phyloP scores from a whole-genome alignment of 2,113 vertebrate species.

The Carassius carassius region DNA sequence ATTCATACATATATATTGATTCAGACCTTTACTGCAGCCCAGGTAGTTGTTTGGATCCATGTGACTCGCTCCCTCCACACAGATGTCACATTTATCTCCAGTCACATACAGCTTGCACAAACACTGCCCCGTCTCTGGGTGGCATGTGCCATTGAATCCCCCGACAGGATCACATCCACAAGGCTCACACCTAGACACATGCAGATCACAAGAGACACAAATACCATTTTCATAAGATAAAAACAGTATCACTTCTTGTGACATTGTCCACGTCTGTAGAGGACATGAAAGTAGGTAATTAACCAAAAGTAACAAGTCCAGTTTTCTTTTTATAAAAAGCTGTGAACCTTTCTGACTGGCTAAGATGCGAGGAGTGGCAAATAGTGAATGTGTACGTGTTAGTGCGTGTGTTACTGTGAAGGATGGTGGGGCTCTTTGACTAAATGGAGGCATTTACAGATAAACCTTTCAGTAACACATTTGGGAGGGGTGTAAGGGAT shows the following conservation, averaged over 20 bases:
- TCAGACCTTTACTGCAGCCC: slow-evolving; percentile 90
- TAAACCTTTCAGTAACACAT: slow-evolving; percentile 40
- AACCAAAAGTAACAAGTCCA: slow-evolving; percentile 43
- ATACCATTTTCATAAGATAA: slow-evolving; percentile 20
- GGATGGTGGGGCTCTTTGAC: slow-evolving; percentile 44
- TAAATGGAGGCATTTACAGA: slow-evolving; percentile 53
- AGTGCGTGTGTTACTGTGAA: neutral
- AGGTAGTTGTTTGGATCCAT: slow-evolving; percentile 81
- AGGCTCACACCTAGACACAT: slow-evolving; percentile 81
- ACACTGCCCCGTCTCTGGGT: slow-evolving; percentile 84
- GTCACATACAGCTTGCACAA: slow-evolving; percentile 87
- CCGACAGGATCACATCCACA: slow-evolving; percentile 86
- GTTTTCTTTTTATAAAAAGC: slow-evolving; percentile 37
- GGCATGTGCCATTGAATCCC: slow-evolving; percentile 83
- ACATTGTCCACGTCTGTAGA: slow-evolving; percentile 40
- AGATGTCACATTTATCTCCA: slow-evolving; percentile 84
- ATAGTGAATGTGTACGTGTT: slow-evolving; percentile 24
- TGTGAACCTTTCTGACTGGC: slow-evolving; percentile 2
- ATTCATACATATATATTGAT: slow-evolving; percentile 8
- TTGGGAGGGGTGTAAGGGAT: slow-evolving; percentile 53
- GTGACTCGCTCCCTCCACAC: slow-evolving; percentile 81
- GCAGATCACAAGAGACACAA: slow-evolving; percentile 19
- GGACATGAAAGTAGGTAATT: slow-evolving; percentile 41
- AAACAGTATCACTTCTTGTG: slow-evolving; percentile 39
- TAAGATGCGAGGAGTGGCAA: slow-evolving; percentile 1